Percentiles rank a stretch among this genome's conserved stretches.
Conservation (phyloP, 2,888 invertebrate genomes). For the Marasmarcha lunaedactyla region DNA sequence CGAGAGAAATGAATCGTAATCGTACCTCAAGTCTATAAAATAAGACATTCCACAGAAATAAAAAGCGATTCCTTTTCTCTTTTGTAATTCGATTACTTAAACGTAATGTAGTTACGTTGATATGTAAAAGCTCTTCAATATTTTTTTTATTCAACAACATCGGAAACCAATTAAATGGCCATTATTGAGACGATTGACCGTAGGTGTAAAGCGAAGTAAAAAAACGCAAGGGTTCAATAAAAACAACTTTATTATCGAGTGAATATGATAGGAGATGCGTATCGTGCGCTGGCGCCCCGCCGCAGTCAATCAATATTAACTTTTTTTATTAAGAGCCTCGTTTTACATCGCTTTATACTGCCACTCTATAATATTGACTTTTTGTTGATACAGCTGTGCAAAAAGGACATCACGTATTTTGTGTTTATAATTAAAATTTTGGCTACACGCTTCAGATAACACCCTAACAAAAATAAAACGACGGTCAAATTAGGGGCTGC, state of each 20-base stretch:
- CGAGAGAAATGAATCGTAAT: too few species aligned
- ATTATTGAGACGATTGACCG: not conserved
- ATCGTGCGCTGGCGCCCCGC: slow-evolving; percentile 23
- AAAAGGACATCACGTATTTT: slow-evolving; percentile 3
- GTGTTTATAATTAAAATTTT: slow-evolving; percentile 14
- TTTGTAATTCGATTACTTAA: too few species aligned
- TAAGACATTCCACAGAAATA: too few species aligned
- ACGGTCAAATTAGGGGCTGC: too few species aligned
- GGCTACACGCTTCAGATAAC: slow-evolving; percentile 25
- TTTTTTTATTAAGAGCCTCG: slow-evolving; percentile 18
- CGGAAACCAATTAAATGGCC: not conserved
- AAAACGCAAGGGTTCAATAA: slow-evolving; percentile 22
- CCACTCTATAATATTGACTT: slow-evolving; percentile 10
- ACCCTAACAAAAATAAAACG: slow-evolving; percentile 19
- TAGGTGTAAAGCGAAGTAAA: slow-evolving; percentile 8
- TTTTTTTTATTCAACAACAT: too few species aligned
- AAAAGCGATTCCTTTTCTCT: too few species aligned
- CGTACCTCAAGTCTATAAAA: too few species aligned
- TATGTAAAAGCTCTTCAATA: too few species aligned
- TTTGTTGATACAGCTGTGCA: not conserved
- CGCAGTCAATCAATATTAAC: slow-evolving; percentile 29
- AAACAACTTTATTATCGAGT: slow-evolving; percentile 28
- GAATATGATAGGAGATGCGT: slow-evolving; percentile 24
- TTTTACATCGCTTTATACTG: slow-evolving; percentile 20
- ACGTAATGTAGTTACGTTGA: too few species aligned